A percentile compares a stretch with the other conserved stretches of the same genome.
Evolutionary conservation across 2,888 invertebrate species (phyloP).

Genomic region (Drepana falcataria): DNA sequence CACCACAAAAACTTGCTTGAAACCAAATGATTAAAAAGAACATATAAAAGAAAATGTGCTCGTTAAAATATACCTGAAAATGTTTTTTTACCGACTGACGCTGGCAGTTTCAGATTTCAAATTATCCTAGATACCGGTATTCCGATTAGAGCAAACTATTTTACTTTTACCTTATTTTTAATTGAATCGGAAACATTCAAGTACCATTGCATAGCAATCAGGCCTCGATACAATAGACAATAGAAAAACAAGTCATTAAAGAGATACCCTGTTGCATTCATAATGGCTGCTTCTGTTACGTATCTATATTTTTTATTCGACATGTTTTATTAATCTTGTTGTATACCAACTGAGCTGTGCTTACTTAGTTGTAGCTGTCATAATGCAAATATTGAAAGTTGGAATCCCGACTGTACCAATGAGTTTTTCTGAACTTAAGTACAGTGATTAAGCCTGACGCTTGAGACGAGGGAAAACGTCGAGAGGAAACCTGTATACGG

Average conservation of each 20-base stretch:
- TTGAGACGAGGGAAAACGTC: too few species aligned
- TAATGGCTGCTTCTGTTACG: neutral
- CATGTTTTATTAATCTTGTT: neutral
- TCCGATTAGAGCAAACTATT: neutral
- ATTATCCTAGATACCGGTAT: neutral
- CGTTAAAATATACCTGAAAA: too few species aligned
- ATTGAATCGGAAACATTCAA: neutral
- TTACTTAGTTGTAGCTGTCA: too few species aligned
- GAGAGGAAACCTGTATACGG: too few species aligned
- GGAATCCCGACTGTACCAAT: too few species aligned
- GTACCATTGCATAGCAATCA: slow-evolving; percentile 2
- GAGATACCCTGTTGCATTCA: neutral
- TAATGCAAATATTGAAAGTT: too few species aligned
- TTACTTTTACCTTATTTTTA: slow-evolving; percentile 1
- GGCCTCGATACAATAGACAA: neutral
- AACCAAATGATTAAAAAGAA: too few species aligned
- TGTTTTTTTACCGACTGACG: neutral
- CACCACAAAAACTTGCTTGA: too few species aligned
- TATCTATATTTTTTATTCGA: neutral
- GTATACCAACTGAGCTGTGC: too few species aligned
- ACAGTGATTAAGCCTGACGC: too few species aligned
- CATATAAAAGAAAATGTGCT: too few species aligned
- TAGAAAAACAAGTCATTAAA: neutral
- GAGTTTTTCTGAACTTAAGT: too few species aligned
- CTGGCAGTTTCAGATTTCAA: neutral